A percentile compares a stretch with the other conserved stretches of the same genome.
These are phyloP conservation scores for Strigamia crassipes DNA, from an alignment of 2,888 invertebrate species.

Conservation along the genomic window DNA sequence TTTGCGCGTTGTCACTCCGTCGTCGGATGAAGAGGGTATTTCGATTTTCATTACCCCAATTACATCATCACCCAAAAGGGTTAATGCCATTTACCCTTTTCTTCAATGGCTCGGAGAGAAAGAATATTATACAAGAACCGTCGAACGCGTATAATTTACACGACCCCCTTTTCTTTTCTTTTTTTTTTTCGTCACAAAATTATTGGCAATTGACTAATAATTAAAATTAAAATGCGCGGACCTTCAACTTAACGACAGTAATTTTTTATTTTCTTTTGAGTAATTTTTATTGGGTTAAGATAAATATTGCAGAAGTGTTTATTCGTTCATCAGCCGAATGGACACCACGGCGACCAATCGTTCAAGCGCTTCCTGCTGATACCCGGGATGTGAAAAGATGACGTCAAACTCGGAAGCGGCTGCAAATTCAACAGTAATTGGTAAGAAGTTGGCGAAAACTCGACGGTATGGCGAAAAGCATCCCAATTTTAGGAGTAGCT, in stretches of 20 bases:
- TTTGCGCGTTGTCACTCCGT: neutral
- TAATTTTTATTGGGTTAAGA: too few relatives aligned
- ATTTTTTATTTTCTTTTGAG: neutral
- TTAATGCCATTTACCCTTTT: neutral
- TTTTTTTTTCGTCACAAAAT: neutral
- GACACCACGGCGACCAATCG: constrained; percentile 4
- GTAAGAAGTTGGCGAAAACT: too few relatives aligned
- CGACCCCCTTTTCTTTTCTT: neutral
- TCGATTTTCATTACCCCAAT: too few relatives aligned
- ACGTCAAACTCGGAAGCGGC: too few relatives aligned
- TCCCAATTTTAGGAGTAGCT: too few relatives aligned
- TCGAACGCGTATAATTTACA: neutral
- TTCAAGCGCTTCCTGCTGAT: neutral
- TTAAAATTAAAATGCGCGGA: too few relatives aligned
- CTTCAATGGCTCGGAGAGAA: neutral
- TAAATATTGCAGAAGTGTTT: neutral
- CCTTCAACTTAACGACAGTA: too few relatives aligned
- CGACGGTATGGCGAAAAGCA: too few relatives aligned
- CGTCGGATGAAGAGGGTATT: neutral
- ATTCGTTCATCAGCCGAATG: neutral
- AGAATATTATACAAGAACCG: too few relatives aligned
- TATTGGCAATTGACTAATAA: too few relatives aligned
- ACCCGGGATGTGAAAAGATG: neutral
- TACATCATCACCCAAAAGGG: too few relatives aligned
- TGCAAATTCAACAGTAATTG: too few relatives aligned